phyloP scores from a whole-genome alignment of 2,797 vertebrate genomes.

The Manis pentadactyla region DNA sequence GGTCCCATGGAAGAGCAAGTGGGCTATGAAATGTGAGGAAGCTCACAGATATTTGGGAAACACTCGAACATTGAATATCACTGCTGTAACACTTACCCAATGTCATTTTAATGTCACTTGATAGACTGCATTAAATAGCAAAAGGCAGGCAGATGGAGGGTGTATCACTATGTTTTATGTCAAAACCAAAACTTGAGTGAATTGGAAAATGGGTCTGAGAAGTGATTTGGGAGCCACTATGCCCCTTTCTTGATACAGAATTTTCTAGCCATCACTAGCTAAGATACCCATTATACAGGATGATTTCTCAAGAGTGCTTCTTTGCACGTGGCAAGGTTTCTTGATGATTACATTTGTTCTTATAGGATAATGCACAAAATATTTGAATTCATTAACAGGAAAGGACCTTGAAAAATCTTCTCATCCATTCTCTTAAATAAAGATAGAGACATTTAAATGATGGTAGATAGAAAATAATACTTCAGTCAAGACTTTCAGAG shows the following conservation, averaged over 20 bases:
- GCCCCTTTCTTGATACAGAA: neutral
- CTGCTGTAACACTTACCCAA: neutral
- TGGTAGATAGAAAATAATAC: constrained; percentile 37
- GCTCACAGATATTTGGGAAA: neutral
- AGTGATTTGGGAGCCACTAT: neutral
- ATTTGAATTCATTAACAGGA: neutral
- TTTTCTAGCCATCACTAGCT: neutral
- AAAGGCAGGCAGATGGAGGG: neutral
- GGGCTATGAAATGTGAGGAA: neutral
- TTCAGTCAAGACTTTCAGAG: constrained; percentile 47
- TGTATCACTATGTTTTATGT: neutral
- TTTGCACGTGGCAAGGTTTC: neutral
- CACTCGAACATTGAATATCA: neutral
- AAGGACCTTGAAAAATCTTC: neutral
- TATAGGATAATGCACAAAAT: neutral
- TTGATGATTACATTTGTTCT: neutral
- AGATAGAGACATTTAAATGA: constrained; percentile 49
- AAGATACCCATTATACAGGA: neutral
- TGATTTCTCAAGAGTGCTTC: neutral
- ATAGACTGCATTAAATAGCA: neutral
- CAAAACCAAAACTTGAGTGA: constrained; percentile 27
- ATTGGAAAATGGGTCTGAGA: neutral
- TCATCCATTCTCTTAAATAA: constrained; percentile 6
- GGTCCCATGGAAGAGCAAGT: neutral
- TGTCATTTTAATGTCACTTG: neutral